phyloP scores from a whole-genome alignment of 2,113 vertebrate genomes.

The Aegotheles bennettii region DNA sequence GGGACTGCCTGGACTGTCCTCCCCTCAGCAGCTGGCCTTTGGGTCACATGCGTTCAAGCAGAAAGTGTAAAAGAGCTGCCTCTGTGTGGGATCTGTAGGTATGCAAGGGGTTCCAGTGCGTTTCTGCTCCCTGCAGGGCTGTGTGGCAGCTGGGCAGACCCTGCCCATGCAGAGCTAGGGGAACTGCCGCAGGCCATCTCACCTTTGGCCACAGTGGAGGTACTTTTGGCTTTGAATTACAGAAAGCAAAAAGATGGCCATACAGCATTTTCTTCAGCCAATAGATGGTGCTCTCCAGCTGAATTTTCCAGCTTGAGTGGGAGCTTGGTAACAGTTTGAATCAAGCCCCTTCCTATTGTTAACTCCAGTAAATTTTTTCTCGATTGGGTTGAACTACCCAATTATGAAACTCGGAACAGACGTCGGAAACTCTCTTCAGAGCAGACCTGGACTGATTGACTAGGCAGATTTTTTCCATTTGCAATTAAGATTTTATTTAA shows the following conservation, averaged over 20 bases:
- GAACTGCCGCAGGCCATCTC: rapidly evolving
- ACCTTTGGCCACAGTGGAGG: rapidly evolving
- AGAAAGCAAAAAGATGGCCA: rapidly evolving
- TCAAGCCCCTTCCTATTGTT: background rate
- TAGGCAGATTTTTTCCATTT: constrained; percentile 10
- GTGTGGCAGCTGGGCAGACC: rapidly evolving
- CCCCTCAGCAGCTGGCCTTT: background rate
- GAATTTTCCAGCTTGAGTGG: background rate
- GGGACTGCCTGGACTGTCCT: background rate
- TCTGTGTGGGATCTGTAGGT: rapidly evolving
- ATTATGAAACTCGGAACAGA: background rate
- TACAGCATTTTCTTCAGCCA: background rate
- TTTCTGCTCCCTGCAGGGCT: background rate
- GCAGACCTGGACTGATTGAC: background rate
- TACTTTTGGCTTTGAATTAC: rapidly evolving
- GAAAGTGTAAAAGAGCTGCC: background rate
- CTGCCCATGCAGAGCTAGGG: rapidly evolving
- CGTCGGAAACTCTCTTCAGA: background rate
- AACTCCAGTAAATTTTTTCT: background rate
- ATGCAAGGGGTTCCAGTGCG: rapidly evolving
- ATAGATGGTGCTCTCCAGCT: constrained; percentile 50
- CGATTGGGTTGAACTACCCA: background rate
- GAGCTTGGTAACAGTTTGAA: background rate
- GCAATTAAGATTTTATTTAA: constrained; percentile 30
- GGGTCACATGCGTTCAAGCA: rapidly evolving